A percentile compares a stretch with the other conserved stretches of the same genome.
Conservation (phyloP, 2,797 vertebrate genomes). For the Sciurus vulgaris region DNA sequence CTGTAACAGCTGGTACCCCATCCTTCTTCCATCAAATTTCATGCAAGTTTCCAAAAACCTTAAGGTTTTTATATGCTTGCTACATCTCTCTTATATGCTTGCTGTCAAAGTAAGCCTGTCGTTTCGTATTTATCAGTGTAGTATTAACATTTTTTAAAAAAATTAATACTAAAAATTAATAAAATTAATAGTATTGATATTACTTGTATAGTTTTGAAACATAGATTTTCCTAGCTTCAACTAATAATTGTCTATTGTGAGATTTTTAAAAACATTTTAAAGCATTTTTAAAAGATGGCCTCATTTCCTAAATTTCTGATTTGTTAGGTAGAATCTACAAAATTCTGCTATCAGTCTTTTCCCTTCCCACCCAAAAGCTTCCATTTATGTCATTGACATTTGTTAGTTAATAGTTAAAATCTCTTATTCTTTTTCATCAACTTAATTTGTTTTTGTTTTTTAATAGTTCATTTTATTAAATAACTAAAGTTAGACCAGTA, state of each 20-base stretch:
- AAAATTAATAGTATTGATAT: not conserved
- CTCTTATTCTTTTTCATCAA: constrained; percentile 20
- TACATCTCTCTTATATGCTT: not conserved
- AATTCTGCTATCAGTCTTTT: not conserved
- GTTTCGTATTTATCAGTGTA: not conserved
- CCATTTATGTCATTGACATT: not conserved
- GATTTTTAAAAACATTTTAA: not conserved
- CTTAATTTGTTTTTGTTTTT: not conserved
- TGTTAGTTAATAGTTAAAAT: not conserved
- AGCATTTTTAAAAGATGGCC: constrained; percentile 4
- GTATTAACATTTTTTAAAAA: not conserved
- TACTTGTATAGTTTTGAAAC: constrained; percentile 22
- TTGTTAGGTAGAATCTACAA: not conserved
- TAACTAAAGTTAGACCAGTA: constrained; percentile 52
- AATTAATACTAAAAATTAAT: constrained; percentile 6
- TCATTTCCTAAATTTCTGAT: constrained; percentile 50
- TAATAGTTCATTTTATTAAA: constrained; percentile 77
- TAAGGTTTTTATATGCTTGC: not conserved
- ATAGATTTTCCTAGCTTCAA: constrained; percentile 16
- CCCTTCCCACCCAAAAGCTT: not conserved
- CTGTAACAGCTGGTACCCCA: not conserved
- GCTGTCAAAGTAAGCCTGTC: not conserved
- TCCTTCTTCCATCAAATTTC: not conserved
- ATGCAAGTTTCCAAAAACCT: not conserved
- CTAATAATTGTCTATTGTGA: constrained; percentile 5